Conservation (phyloP, 2,888 invertebrate genomes). For the Aspidapion aeneum region DNA sequence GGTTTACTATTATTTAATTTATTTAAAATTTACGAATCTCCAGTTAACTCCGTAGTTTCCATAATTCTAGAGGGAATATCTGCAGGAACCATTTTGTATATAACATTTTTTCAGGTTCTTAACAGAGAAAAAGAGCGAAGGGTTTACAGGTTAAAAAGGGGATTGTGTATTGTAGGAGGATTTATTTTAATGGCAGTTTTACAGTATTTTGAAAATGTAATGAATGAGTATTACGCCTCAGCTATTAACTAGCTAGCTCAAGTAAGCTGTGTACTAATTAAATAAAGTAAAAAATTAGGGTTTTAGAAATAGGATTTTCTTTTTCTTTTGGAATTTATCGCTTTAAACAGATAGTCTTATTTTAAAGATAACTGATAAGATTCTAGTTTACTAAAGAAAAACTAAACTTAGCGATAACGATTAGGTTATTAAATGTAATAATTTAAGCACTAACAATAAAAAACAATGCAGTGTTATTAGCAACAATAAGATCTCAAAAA, state of each 20-base stretch:
- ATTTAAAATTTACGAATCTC: constrained; percentile 30
- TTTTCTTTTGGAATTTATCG: too few relatives aligned
- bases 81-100: constrained; percentile 52
- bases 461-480: too few relatives aligned
- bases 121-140: constrained; percentile 47
- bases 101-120: constrained; percentile 53
- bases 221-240: neutral
- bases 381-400: too few relatives aligned
- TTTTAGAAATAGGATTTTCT: constrained; percentile 1
- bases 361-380: too few relatives aligned
- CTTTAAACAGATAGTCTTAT: too few relatives aligned
- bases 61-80: constrained; percentile 50
- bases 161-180: constrained; percentile 43
- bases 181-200: constrained; percentile 45
- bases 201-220: constrained; percentile 31
- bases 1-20: constrained; percentile 37
- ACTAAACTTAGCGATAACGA: too few relatives aligned
- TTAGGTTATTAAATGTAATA: too few relatives aligned
- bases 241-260: constrained; percentile 7
- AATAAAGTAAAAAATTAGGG: neutral
- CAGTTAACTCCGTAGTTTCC: constrained; percentile 45
- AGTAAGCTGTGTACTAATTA: constrained; percentile 5
- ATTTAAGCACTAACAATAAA: too few relatives aligned
- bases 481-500: too few relatives aligned
- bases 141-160: constrained; percentile 41